These are phyloP conservation scores for Ceratina australensis DNA, from an alignment of 1,140 invertebrate genomes.

Conservation along the genomic window DNA sequence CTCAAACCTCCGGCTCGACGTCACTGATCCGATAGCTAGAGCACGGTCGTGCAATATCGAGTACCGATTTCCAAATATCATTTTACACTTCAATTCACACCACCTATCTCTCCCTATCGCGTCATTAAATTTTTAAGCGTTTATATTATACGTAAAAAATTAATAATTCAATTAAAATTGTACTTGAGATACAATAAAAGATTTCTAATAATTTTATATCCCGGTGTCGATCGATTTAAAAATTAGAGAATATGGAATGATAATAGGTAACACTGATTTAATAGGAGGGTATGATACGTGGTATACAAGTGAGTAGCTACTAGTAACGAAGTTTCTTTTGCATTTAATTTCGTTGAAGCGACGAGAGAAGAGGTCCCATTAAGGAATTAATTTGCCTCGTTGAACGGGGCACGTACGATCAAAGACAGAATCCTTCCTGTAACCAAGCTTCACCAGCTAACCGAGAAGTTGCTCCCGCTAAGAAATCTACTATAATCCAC, in stretches of 20 bases:
- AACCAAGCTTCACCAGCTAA: slow-evolving; percentile 23
- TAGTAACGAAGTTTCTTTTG: not conserved
- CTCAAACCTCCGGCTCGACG: slow-evolving; percentile 24
- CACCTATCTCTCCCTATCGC: too few species aligned
- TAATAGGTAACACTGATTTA: not conserved
- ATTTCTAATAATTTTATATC: too few species aligned
- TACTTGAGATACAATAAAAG: too few species aligned
- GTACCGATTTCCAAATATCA: not conserved
- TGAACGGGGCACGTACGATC: slow-evolving; percentile 7
- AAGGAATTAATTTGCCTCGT: slow-evolving; percentile 5
- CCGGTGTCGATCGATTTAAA: too few species aligned
- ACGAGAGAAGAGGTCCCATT: not conserved
- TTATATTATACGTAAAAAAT: too few species aligned
- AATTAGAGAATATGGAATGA: not conserved
- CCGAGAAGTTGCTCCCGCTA: slow-evolving; percentile 38
- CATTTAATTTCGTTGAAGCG: not conserved
- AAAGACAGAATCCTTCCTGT: slow-evolving; percentile 40
- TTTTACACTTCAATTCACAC: too few species aligned
- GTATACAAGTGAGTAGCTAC: not conserved
- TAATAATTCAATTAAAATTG: too few species aligned
- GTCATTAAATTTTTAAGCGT: too few species aligned
- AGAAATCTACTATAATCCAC: slow-evolving; percentile 62
- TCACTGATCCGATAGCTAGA: slow-evolving; percentile 6
- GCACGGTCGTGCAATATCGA: slow-evolving; percentile 48
- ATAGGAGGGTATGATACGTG: too few species aligned